Evolutionary conservation across 2,888 invertebrate species (phyloP), one percentile per base, ranked within the genome.

Genomic region (Ennomos erosarius): DNA sequence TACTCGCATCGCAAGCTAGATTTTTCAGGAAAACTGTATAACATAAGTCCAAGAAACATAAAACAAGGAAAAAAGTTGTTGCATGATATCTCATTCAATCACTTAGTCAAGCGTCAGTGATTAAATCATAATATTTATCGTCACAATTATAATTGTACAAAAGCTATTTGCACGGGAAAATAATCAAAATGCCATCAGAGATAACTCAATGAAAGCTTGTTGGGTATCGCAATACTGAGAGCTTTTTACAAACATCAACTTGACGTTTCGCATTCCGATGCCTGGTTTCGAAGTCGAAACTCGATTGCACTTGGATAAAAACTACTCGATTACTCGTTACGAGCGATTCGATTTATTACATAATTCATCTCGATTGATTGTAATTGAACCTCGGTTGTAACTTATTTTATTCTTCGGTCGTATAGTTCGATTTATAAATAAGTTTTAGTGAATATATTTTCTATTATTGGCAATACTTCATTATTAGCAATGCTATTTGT

Each of bases 221-320:
- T 51, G 43, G 38, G 57, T 64, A 50, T 52, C 56, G 60, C 69
- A 74, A 72, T 66, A 64, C 63, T 47, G 64, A 66, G 70, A 68
- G 68, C 69, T 75, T 81, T 79, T 77, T 67, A 55, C 51, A 68
- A 69, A 68, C 66, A 67, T 71, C 70, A 71, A 66, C 59, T 64
- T 74, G 71, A 74, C 74, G 63, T 73, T 73, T 80, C 76, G 74
- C 81, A 80, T 81, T 81, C 75, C 69, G 67, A 68, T 48, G 69
- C 55, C 50, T 44, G 59, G 49, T 58, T 55, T 66, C 73, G 67
- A 75, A 65, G 16, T 3, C 16, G 16, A 16, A 51, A 56, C 55
- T 64, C 54, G 49, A 64, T 64, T 58, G 58, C 60, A 52, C 45
- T 50, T 44, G 36, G 36, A 45, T 58, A 62, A 67, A 65, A 65